These are phyloP conservation scores for Corythornis cristatus DNA, from an alignment of 2,113 vertebrate species.

Conservation along the genomic window DNA sequence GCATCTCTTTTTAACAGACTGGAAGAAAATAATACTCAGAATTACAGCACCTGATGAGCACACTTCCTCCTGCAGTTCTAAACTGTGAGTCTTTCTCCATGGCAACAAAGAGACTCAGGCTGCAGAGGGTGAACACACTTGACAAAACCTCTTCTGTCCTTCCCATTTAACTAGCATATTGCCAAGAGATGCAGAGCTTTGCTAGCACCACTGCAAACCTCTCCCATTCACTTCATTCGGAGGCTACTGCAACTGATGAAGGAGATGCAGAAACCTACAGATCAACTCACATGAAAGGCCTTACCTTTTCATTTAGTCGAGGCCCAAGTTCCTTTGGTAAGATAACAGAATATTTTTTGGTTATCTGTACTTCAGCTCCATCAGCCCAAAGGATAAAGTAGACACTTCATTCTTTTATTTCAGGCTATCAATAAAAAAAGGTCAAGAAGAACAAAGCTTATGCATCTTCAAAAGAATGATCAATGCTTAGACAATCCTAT, in stretches of 20 bases:
- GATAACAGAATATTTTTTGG: background rate
- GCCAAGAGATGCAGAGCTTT: background rate
- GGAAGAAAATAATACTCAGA: background rate
- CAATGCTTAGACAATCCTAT: background rate
- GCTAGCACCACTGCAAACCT: background rate
- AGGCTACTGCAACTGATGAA: slow-evolving; percentile 9
- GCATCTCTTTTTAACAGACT: background rate
- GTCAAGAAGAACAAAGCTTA: background rate
- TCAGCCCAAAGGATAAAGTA: slow-evolving; percentile 1
- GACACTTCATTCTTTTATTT: background rate
- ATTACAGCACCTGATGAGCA: background rate
- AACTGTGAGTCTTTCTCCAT: background rate
- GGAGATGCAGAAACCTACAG: background rate
- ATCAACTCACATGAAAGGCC: slow-evolving; percentile 12
- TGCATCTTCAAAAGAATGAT: background rate
- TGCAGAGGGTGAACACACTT: background rate
- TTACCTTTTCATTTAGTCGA: slow-evolving; percentile 35
- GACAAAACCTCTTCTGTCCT: background rate
- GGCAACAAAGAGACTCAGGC: background rate
- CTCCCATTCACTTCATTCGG: slow-evolving; percentile 16
- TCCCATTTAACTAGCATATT: background rate
- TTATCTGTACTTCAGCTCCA: slow-evolving; percentile 23
- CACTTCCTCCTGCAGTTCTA: background rate
- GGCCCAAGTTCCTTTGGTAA: background rate
- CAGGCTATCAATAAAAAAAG: slow-evolving; percentile 4